These are phyloP conservation scores for Poecile montanus DNA, from an alignment of 2,797 vertebrate species.

Conservation along the genomic window DNA sequence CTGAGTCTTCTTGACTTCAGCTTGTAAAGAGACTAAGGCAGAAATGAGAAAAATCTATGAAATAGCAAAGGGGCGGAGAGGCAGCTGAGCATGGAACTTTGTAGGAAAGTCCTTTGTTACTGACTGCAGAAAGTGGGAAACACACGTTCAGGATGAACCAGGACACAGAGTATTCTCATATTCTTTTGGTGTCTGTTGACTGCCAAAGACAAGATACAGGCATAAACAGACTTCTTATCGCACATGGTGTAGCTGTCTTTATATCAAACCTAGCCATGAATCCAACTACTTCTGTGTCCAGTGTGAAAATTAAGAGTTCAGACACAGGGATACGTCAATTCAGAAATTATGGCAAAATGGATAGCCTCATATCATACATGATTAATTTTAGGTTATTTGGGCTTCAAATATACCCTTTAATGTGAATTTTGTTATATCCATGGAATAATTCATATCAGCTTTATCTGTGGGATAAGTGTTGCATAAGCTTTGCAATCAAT, in stretches of 20 bases:
- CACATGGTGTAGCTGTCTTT: not conserved
- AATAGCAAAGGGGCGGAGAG: not conserved
- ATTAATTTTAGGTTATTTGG: not conserved
- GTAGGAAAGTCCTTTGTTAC: not conserved
- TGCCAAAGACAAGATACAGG: not conserved
- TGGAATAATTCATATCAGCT: not conserved
- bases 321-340: not conserved
- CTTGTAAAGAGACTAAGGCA: not conserved
- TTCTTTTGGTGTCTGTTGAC: not conserved
- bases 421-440: not conserved
- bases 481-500: not conserved
- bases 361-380: not conserved
- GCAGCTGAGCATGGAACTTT: not conserved
- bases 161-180: accelerated
- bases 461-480: not conserved
- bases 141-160: not conserved
- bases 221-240: not conserved
- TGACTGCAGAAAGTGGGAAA: not conserved
- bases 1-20: not conserved
- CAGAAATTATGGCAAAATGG: not conserved
- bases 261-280: not conserved
- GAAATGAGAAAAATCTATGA: not conserved
- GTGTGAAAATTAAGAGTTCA: not conserved
- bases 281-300: not conserved
- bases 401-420: not conserved